Evolutionary conservation across 2,113 vertebrate species (phyloP).

Genomic region (Calyptomena viridis): DNA sequence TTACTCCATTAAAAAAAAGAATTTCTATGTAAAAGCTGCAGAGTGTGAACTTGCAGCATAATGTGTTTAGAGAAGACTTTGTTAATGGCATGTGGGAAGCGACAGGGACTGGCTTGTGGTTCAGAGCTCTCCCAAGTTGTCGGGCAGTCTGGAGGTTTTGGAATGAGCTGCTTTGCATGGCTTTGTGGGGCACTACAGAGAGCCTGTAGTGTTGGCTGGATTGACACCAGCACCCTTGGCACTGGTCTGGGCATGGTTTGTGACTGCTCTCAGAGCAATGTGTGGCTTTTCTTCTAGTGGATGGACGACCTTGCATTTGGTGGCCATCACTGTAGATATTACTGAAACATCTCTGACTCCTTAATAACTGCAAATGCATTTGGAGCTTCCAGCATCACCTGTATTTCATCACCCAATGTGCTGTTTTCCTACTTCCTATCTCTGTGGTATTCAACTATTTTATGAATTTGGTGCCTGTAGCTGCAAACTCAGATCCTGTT

Average conservation of each 20-base stretch:
- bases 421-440: not conserved
- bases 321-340: not conserved
- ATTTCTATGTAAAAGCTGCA: not conserved
- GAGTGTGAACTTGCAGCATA: not conserved
- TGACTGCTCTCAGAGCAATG: not conserved
- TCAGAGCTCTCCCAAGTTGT: not conserved
- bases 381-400: not conserved
- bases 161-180: not conserved
- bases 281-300: not conserved
- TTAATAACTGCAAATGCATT: not conserved
- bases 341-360: not conserved
- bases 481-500: not conserved
- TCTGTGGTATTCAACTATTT: not conserved
- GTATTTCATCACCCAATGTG: not conserved
- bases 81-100: not conserved
- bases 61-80: not conserved
- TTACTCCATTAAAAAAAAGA: fast-evolving
- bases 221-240: not conserved
- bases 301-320: not conserved
- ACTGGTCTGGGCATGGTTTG: not conserved
- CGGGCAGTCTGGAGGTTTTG: fast-evolving
- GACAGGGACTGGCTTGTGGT: not conserved
- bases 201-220: not conserved
- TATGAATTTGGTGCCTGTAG: not conserved
- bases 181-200: not conserved